A percentile compares a stretch with the other conserved stretches of the same genome.
phyloP scores from a whole-genome alignment of 53 echinoderm and acorn worm species.

The Paracentrotus lividus region DNA sequence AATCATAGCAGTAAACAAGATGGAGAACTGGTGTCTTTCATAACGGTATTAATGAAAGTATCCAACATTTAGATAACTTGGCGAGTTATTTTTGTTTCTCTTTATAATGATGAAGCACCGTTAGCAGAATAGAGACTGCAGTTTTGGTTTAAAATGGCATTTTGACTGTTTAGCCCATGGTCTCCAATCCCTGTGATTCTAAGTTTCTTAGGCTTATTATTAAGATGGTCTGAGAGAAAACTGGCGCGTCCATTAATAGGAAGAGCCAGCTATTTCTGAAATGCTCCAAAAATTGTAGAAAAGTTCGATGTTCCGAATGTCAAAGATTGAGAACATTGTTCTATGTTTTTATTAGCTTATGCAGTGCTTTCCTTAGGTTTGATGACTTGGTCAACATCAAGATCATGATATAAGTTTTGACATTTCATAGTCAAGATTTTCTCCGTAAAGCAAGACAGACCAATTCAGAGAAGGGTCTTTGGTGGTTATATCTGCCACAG shows the following conservation, averaged over 20 bases:
- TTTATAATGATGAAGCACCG: neutral
- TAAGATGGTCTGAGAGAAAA: neutral
- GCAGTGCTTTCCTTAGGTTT: neutral
- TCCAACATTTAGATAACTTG: neutral
- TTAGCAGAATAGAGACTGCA: neutral
- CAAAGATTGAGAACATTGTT: neutral
- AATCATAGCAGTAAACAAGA: neutral
- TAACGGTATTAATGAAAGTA: no score
- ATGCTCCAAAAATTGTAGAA: neutral
- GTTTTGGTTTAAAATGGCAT: slow-evolving; percentile 1
- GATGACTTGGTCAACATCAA: neutral
- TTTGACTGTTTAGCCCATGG: neutral
- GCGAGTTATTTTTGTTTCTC: neutral
- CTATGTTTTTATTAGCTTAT: neutral
- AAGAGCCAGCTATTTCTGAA: neutral
- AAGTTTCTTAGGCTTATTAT: neutral
- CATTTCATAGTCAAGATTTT: slow-evolving; percentile 41
- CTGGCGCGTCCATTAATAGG: neutral
- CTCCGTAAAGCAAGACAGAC: slow-evolving; percentile 60
- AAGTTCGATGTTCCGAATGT: neutral
- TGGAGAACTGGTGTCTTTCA: neutral
- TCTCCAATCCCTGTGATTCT: neutral
- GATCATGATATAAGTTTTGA: neutral
- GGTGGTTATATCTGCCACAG: slow-evolving; percentile 54
- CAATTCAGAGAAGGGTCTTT: slow-evolving; percentile 61